Conservation (phyloP, 2,113 vertebrate genomes). For the Paradoxurus hermaphroditus region DNA sequence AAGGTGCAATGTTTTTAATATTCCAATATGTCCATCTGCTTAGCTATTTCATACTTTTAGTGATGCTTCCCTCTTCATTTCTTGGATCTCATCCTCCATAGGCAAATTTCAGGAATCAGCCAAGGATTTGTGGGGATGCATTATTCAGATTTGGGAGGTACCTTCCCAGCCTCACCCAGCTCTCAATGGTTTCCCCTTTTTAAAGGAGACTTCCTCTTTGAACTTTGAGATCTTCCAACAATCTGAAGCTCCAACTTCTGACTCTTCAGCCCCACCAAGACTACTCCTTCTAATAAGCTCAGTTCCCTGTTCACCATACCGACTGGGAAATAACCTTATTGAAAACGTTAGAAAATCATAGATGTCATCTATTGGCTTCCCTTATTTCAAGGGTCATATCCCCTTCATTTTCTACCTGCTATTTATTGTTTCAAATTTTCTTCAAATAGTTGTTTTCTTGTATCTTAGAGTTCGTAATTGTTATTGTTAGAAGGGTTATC, state of each 20-base stretch:
- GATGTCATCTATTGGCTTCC: neutral
- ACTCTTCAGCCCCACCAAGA: neutral
- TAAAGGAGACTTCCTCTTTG: neutral
- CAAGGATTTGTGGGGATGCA: neutral
- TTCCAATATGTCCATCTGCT: neutral
- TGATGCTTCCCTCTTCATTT: neutral
- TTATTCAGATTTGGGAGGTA: neutral
- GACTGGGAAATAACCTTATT: neutral
- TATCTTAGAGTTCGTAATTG: neutral
- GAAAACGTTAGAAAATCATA: neutral
- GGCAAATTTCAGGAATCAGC: neutral
- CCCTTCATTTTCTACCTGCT: neutral
- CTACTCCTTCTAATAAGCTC: neutral
- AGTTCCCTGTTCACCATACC: neutral
- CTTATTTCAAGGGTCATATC: neutral
- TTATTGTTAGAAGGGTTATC: neutral
- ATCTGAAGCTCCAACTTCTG: neutral
- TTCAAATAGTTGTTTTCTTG: neutral
- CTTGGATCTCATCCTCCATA: neutral
- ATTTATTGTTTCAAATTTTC: neutral
- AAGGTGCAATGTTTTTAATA: too few relatives aligned
- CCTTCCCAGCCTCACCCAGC: neutral
- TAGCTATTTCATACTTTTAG: neutral
- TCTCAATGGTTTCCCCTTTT: neutral
- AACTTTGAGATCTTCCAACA: neutral